Conservation (phyloP, 92 coral and sea anemone species). For the Desmophyllum pertusum region DNA sequence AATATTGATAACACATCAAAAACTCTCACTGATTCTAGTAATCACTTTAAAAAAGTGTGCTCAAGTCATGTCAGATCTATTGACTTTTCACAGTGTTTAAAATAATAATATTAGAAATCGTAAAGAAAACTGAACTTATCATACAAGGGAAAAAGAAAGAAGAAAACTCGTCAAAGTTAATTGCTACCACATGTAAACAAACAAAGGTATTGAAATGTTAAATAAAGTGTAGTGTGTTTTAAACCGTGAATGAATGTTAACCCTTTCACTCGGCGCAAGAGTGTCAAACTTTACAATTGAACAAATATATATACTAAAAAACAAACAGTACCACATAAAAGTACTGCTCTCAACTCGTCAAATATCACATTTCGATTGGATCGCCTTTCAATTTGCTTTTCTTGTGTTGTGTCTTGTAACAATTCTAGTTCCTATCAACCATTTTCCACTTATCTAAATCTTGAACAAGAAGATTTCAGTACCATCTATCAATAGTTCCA, state of each 20-base stretch:
- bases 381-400: too few relatives aligned
- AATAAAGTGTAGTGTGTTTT: neutral
- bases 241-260: too few relatives aligned
- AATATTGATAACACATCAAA: conserved; percentile 7
- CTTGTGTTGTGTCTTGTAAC: too few relatives aligned
- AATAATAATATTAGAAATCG: neutral
- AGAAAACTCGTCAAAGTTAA: neutral
- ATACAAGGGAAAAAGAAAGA: neutral
- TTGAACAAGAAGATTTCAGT: too few relatives aligned
- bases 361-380: too few relatives aligned
- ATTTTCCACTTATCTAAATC: too few relatives aligned
- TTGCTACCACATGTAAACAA: neutral
- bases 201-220: neutral
- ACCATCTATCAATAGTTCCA: neutral
- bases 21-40: neutral
- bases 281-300: too few relatives aligned
- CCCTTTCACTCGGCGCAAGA: too few relatives aligned
- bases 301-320: too few relatives aligned
- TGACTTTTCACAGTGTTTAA: neutral
- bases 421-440: too few relatives aligned
- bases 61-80: neutral
- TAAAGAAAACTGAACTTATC: neutral
- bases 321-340: too few relatives aligned
- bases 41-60: neutral
- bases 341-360: too few relatives aligned